Evolutionary conservation across 2,888 invertebrate species (phyloP).

Genomic region (Mimas tiliae): DNA sequence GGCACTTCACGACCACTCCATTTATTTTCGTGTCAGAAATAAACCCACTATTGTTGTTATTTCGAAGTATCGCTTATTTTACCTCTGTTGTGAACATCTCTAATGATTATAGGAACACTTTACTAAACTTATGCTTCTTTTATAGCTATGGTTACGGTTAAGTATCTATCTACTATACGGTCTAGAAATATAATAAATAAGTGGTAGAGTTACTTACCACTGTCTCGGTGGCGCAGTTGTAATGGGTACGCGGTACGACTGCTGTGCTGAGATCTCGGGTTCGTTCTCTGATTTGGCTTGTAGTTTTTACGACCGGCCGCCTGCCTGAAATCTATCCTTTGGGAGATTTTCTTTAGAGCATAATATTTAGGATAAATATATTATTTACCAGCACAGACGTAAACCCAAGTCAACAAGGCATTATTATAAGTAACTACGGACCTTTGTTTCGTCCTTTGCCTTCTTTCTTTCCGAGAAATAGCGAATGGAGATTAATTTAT

Average conservation of each 20-base stretch:
- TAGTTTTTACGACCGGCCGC: too few species aligned
- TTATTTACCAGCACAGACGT: neutral
- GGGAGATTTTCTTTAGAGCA: neutral
- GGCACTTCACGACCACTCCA: conserved; percentile 45
- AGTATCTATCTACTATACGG: too few species aligned
- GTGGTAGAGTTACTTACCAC: too few species aligned
- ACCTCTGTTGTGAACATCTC: conserved; percentile 6
- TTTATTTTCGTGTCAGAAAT: conserved; percentile 55
- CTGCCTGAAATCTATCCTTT: too few species aligned
- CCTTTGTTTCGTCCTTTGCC: conserved; percentile 66
- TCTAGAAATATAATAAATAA: too few species aligned
- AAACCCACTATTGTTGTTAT: conserved; percentile 33
- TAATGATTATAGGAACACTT: conserved; percentile 13
- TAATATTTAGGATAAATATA: neutral
- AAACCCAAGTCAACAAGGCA: conserved; percentile 15
- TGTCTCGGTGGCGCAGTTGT: too few species aligned
- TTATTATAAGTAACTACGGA: conserved; percentile 52
- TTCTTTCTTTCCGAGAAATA: conserved; percentile 54
- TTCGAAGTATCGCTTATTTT: conserved; percentile 13
- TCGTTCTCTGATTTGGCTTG: too few species aligned
- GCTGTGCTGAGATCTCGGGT: too few species aligned
- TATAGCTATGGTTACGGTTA: neutral
- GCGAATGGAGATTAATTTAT: conserved; percentile 82
- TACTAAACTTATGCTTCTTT: neutral
- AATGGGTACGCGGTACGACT: too few species aligned